Evolutionary conservation across 2,113 vertebrate species (phyloP).

Genomic region (Nothocercus nigrocapillus): DNA sequence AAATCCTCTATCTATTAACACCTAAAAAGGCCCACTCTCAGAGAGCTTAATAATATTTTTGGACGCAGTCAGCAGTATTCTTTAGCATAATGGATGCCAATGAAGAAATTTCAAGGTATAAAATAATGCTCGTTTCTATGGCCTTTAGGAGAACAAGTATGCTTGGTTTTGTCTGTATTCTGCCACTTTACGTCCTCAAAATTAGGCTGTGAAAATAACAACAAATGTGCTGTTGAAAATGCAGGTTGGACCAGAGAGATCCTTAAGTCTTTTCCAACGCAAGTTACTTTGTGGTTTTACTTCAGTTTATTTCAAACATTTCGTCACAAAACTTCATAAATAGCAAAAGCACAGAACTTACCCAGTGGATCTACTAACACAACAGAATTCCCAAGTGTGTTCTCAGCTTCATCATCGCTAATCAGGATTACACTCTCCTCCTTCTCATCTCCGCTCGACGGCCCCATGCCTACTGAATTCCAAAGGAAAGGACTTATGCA

Average conservation of each 20-base stretch:
- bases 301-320: background rate
- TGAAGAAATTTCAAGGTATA: rapidly evolving
- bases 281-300: background rate
- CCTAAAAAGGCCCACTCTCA: background rate
- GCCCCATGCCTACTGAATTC: background rate
- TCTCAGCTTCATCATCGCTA: background rate
- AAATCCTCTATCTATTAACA: rapidly evolving
- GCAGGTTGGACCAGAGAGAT: background rate
- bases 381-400: background rate
- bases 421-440: conserved; percentile 42
- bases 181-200: background rate
- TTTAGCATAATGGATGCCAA: rapidly evolving
- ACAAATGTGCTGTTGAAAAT: background rate
- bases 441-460: background rate
- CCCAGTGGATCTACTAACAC: background rate
- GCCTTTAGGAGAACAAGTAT: background rate
- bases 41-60: background rate
- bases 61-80: background rate
- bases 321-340: rapidly evolving
- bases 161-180: background rate
- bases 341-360: background rate
- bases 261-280: background rate
- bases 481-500: background rate
- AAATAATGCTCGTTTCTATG: background rate
- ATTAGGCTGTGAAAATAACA: background rate